phyloP scores from a whole-genome alignment of 64 coral and sea anemone species.

The Montipora cactus region DNA sequence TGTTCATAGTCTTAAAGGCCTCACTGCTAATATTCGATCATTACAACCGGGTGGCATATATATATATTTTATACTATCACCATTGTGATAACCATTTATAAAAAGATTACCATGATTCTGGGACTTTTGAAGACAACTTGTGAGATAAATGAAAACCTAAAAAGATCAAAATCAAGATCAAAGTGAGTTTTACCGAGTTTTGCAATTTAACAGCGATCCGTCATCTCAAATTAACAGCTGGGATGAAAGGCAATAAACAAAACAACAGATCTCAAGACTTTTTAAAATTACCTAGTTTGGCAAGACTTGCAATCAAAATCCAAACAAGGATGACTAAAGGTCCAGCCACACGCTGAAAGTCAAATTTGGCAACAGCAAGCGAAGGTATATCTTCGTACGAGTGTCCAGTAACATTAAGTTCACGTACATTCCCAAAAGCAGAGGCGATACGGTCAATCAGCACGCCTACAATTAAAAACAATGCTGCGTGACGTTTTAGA shows the following conservation, averaged over 20 bases:
- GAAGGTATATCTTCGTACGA: background rate
- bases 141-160: constrained; percentile 88
- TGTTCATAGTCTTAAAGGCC: no score
- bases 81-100: no score
- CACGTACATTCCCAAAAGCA: background rate
- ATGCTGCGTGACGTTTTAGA: background rate
- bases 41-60: no score
- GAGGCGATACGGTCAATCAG: background rate
- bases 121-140: constrained; percentile 78
- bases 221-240: background rate
- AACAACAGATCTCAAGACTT: background rate
- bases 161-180: background rate
- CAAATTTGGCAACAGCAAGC: constrained; percentile 83
- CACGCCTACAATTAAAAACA: background rate
- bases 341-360: constrained; percentile 61
- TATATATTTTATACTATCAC: no score
- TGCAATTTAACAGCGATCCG: no score
- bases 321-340: constrained; percentile 85
- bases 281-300: constrained; percentile 77
- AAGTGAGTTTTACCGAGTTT: no score
- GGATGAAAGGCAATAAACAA: background rate
- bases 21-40: no score
- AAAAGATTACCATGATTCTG: constrained; percentile 88
- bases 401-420: background rate
- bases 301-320: constrained; percentile 89